Percentiles rank a stretch among this genome's conserved stretches.
Conservation (phyloP, 2,113 vertebrate species). For the Planiliza haematocheilus region DNA sequence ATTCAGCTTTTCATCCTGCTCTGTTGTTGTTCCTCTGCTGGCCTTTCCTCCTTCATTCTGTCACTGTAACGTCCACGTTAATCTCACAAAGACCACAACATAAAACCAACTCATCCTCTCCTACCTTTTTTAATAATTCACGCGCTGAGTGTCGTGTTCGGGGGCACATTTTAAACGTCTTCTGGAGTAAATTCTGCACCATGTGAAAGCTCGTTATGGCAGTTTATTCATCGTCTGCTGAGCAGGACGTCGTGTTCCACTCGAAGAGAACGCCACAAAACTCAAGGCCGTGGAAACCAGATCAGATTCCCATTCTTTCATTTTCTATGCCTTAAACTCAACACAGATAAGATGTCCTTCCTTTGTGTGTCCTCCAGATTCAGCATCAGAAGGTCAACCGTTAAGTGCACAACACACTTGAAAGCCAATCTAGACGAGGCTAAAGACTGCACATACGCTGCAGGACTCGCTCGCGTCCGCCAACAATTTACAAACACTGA, state of each 20-base stretch:
- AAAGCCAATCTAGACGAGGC: constrained; percentile 12
- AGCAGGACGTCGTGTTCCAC: too few species aligned
- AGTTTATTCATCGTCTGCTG: constrained; percentile 5
- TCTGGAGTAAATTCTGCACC: neutral
- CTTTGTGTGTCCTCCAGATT: constrained; percentile 4
- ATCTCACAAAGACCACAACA: constrained; percentile 4
- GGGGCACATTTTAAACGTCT: constrained; percentile 11
- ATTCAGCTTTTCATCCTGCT: constrained; percentile 48
- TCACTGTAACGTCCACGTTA: neutral
- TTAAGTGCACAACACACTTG: constrained; percentile 2
- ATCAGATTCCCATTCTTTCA: neutral
- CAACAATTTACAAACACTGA: neutral
- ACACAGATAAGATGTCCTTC: neutral
- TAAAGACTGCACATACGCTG: constrained; percentile 4
- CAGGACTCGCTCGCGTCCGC: neutral
- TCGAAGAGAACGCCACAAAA: neutral
- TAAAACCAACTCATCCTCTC: neutral
- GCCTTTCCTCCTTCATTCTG: constrained; percentile 14
- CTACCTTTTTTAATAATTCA: neutral
- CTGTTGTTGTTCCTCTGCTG: neutral
- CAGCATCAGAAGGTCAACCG: constrained; percentile 1
- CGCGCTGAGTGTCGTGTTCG: neutral
- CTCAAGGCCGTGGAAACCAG: neutral
- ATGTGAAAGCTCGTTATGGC: neutral
- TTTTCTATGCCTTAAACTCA: neutral